phyloP scores from a whole-genome alignment of 2,888 invertebrate genomes.

The Ctenicera cuprea region DNA sequence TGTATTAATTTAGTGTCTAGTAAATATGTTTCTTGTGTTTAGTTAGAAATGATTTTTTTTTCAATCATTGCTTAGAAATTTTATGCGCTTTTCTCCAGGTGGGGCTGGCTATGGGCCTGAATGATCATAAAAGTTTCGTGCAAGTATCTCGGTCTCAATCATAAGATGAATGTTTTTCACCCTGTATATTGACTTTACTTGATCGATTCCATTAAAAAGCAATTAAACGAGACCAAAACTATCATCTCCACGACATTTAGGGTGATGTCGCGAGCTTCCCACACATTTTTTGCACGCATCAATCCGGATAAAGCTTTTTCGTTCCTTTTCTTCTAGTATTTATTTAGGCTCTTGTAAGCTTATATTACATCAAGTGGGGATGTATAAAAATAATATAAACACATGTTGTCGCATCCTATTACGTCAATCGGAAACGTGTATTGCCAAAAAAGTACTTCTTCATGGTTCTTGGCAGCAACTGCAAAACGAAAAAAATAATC shows the following conservation, averaged over 20 bases:
- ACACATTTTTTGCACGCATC: slow-evolving; percentile 9
- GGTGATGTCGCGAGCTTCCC: slow-evolving; percentile 12
- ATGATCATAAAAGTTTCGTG: no score
- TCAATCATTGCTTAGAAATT: no score
- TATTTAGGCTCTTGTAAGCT: not conserved
- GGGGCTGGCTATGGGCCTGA: no score
- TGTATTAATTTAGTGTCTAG: no score
- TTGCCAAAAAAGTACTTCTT: not conserved
- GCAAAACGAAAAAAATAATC: no score
- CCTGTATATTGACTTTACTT: not conserved
- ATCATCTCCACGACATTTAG: slow-evolving; percentile 11
- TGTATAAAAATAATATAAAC: slow-evolving; percentile 1
- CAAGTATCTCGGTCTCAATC: no score
- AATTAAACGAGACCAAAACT: not conserved
- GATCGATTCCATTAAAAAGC: slow-evolving; percentile 5
- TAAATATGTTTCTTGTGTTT: no score
- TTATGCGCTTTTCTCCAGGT: no score
- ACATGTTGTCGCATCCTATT: slow-evolving; percentile 3
- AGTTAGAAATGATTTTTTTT: no score
- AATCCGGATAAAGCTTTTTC: slow-evolving; percentile 8
- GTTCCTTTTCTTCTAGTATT: slow-evolving; percentile 1
- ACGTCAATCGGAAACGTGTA: slow-evolving; percentile 4
- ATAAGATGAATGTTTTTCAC: no score
- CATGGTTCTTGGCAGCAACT: no score
- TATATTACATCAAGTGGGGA: no score